Conservation (phyloP, 2,797 vertebrate genomes). For the Pyrocephalus nanus region DNA sequence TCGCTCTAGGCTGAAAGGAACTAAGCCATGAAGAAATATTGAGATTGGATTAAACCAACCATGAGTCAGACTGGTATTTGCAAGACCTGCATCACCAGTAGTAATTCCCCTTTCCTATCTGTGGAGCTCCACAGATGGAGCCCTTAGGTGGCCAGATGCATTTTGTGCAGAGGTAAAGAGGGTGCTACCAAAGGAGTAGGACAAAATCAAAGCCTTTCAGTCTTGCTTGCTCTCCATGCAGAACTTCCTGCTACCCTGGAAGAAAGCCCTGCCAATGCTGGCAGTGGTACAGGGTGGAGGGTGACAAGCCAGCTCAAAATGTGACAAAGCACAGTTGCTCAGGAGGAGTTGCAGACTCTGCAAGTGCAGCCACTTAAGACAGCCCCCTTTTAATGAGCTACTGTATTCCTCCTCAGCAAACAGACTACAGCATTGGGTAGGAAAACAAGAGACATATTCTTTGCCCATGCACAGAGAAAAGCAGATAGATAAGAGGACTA, state of each 20-base stretch:
- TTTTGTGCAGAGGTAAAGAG: background rate
- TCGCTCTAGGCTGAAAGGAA: background rate
- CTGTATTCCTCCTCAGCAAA: background rate
- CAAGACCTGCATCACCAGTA: background rate
- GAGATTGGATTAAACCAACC: background rate
- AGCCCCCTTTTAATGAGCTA: background rate
- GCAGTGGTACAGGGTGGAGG: background rate
- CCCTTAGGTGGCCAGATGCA: no score
- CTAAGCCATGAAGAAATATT: background rate
- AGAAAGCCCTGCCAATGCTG: background rate
- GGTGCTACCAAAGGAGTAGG: background rate
- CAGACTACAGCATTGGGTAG: background rate
- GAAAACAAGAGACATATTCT: background rate
- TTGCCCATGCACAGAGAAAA: background rate
- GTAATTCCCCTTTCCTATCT: background rate
- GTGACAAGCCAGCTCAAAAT: background rate
- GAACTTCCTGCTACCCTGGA: background rate
- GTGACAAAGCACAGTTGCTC: background rate
- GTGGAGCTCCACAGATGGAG: accelerated
- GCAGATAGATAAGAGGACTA: background rate
- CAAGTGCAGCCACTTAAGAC: background rate
- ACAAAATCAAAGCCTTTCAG: background rate
- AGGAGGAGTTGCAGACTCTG: background rate
- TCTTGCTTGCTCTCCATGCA: background rate
- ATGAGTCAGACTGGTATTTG: background rate